Percentiles rank a stretch among this genome's conserved stretches.
phyloP scores from a whole-genome alignment of 2,113 vertebrate species.

The Psittacula cyanocephala region DNA sequence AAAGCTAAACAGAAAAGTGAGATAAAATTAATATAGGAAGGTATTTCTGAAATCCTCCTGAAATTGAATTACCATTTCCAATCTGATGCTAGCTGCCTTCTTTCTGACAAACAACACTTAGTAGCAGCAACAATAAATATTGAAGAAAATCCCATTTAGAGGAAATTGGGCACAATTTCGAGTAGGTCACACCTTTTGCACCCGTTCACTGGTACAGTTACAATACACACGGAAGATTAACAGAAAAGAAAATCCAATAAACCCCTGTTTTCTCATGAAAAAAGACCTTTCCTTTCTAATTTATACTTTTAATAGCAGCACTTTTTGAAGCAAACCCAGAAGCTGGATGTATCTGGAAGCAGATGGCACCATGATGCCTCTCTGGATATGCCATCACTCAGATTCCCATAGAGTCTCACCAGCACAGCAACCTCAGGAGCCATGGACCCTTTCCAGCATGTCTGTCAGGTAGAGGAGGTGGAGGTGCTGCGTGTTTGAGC shows the following conservation, averaged over 20 bases:
- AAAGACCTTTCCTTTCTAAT: not conserved
- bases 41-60: not conserved
- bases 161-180: not conserved
- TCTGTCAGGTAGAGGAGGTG: not conserved
- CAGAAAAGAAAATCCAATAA: not conserved
- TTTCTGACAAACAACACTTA: not conserved
- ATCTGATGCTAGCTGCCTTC: not conserved
- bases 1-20: not conserved
- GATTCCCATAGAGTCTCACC: not conserved
- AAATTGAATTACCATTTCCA: not conserved
- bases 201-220: not conserved
- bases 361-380: fast-evolving
- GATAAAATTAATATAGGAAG: constrained; percentile 8
- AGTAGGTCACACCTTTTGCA: not conserved
- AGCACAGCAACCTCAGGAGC: not conserved
- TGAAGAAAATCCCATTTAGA: not conserved
- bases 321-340: not conserved
- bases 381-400: fast-evolving
- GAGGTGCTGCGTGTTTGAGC: not conserved
- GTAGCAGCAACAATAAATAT: not conserved
- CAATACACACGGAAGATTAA: not conserved
- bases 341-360: not conserved
- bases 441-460: not conserved
- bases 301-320: not conserved
- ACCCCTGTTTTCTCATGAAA: not conserved